Conservation (phyloP, 1,140 invertebrate species). For the Aphelinus certus region DNA sequence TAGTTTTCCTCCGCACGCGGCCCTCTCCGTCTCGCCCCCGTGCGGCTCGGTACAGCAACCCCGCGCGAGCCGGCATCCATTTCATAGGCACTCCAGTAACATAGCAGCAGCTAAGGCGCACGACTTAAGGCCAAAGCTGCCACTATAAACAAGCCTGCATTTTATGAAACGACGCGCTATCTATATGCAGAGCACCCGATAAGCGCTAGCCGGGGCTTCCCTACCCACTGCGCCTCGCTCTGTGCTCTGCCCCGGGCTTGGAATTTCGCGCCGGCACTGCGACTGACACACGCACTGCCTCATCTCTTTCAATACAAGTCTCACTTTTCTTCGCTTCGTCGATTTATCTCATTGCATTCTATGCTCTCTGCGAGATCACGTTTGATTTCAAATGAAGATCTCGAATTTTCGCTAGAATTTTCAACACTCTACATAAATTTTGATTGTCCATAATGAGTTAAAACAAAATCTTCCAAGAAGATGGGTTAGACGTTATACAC, state of each 20-base stretch:
- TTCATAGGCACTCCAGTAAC: conserved; percentile 48
- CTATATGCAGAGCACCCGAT: conserved; percentile 26
- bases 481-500: no score
- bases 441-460: no score
- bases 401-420: no score
- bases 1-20: conserved; percentile 45
- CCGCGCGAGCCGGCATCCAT: conserved; percentile 42
- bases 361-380: neutral
- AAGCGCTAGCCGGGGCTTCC: conserved; percentile 1
- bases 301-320: conserved; percentile 2
- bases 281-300: no score
- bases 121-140: conserved; percentile 50
- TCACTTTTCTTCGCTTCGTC: conserved; percentile 2
- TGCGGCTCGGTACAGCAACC: neutral
- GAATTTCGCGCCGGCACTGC: neutral
- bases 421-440: no score
- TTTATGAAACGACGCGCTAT: conserved; percentile 50
- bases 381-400: no score
- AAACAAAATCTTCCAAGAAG: no score
- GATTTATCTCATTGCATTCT: neutral
- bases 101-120: conserved; percentile 47
- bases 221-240: neutral
- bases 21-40: conserved; percentile 21
- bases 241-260: neutral
- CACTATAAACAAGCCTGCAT: conserved; percentile 50